A percentile compares a stretch with the other conserved stretches of the same genome.
Conservation (phyloP, 2,797 vertebrate species). For the Acanthornis magna region DNA sequence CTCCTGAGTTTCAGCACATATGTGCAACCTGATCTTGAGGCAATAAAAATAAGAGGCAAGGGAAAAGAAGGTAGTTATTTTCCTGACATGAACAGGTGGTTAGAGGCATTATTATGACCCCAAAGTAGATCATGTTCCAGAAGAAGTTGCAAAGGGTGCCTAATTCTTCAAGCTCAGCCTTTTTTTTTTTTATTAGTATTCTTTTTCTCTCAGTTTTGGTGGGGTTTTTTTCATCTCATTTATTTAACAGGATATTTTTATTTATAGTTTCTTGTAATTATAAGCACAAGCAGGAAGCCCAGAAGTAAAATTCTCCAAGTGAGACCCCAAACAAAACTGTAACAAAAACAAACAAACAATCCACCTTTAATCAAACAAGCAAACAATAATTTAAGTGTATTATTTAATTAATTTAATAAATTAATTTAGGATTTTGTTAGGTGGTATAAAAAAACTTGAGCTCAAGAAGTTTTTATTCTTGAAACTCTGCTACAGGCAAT, state of each 20-base stretch:
- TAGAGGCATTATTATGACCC: background rate
- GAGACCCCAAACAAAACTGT: background rate
- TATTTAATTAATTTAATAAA: background rate
- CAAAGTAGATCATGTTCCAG: slow-evolving; percentile 1
- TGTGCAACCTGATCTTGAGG: background rate
- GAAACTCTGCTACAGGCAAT: background rate
- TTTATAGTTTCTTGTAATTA: slow-evolving; percentile 8
- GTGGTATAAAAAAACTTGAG: background rate
- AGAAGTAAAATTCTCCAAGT: background rate
- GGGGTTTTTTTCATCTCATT: background rate
- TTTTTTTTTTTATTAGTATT: background rate
- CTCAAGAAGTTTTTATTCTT: background rate
- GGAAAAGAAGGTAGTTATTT: background rate
- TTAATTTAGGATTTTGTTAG: background rate
- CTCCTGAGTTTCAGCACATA: background rate
- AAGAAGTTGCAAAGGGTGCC: background rate
- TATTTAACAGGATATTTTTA: background rate
- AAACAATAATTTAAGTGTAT: background rate
- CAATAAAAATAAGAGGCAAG: background rate
- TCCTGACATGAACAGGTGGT: background rate
- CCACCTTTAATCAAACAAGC: background rate
- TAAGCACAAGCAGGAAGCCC: background rate
- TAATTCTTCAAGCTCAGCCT: slow-evolving; percentile 9
- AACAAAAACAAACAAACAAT: fast-evolving
- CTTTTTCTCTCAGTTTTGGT: background rate